Percentiles rank a stretch among this genome's conserved stretches.
Conservation (phyloP, 30 jellyfish, hydroid and myxozoan genomes). For the Turritopsis rubra region DNA sequence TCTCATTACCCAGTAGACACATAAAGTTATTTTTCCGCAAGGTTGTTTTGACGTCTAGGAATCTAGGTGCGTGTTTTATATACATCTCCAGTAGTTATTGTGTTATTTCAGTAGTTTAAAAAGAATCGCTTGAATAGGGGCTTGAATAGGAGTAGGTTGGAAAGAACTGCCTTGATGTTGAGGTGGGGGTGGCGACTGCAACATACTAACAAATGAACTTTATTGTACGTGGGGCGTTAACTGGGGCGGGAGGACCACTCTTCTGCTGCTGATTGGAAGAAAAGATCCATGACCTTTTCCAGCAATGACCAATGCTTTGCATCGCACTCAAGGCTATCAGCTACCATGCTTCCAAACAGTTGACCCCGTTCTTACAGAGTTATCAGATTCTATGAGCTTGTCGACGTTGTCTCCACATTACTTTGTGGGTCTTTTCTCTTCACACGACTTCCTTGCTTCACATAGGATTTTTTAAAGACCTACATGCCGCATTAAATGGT, state of each 20-base stretch:
- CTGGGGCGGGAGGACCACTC: neutral
- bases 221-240: neutral
- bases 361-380: neutral
- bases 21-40: too few relatives aligned
- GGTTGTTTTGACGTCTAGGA: too few relatives aligned
- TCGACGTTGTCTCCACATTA: neutral
- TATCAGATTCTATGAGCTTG: neutral
- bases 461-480: neutral
- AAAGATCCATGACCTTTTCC: conserved; percentile 9
- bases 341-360: conserved; percentile 2
- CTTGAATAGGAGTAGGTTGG: neutral
- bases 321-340: conserved; percentile 16
- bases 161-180: neutral
- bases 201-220: neutral
- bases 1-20: too few relatives aligned
- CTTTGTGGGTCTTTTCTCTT: neutral
- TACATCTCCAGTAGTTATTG: neutral
- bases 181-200: conserved; percentile 12
- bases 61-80: too few relatives aligned
- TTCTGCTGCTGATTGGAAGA: conserved; percentile 13
- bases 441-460: neutral
- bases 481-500: neutral
- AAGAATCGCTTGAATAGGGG: neutral
- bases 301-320: neutral
- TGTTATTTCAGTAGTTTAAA: neutral